Conservation (phyloP, 2,797 vertebrate species). For the Apodemus agrarius region DNA sequence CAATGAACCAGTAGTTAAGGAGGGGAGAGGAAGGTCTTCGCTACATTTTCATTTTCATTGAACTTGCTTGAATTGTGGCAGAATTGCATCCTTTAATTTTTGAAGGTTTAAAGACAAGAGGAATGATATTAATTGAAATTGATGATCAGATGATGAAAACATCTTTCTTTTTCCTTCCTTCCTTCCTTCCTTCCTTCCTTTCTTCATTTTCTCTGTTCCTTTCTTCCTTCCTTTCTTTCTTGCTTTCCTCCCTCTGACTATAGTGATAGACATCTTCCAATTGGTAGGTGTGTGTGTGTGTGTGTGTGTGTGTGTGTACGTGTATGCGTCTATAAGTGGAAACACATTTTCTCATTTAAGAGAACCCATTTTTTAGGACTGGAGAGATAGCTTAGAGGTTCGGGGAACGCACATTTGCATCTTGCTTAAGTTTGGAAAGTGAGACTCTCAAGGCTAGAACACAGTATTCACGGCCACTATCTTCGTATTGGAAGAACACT, state of each 20-base stretch:
- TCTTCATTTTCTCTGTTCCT: neutral
- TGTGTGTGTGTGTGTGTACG: neutral
- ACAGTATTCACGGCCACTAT: neutral
- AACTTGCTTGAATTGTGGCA: neutral
- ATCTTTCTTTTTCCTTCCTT: neutral
- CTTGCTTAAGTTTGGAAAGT: constrained; percentile 6
- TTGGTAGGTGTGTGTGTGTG: neutral
- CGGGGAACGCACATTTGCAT: neutral
- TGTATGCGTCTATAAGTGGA: neutral
- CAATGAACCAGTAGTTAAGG: neutral
- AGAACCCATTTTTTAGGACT: neutral
- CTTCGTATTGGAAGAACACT: neutral
- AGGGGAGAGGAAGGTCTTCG: neutral
- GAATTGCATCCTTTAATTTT: constrained; percentile 26
- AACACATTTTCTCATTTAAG: constrained; percentile 4
- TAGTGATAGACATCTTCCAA: neutral
- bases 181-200: neutral
- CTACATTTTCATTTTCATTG: neutral
- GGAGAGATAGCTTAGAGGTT: neutral
- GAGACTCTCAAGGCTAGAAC: neutral
- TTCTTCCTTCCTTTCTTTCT: neutral
- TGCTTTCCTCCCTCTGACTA: neutral
- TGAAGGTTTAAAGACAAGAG: constrained; percentile 8
- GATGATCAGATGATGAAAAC: neutral
- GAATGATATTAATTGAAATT: constrained; percentile 7